Conservation (phyloP, 2,113 vertebrate species). For the Accipiter virgatus region DNA sequence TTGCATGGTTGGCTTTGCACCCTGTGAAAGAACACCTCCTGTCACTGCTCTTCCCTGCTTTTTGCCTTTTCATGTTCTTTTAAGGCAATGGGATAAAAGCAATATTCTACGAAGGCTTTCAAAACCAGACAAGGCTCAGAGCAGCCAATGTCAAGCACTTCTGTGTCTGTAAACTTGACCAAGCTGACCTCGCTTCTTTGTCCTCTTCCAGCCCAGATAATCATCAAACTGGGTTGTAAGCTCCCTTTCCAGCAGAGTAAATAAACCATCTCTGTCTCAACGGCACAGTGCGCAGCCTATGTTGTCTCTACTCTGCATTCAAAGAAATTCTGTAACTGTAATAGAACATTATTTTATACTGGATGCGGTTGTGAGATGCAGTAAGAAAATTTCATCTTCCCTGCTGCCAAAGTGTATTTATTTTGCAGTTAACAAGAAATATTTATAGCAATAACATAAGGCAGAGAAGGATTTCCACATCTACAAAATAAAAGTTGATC, state of each 20-base stretch:
- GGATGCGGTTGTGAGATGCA: neutral
- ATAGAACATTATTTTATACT: neutral
- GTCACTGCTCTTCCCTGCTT: neutral
- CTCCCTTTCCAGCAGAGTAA: neutral
- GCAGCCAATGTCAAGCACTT: neutral
- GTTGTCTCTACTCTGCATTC: neutral
- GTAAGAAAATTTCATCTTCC: neutral
- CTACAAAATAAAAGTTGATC: neutral
- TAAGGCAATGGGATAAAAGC: neutral
- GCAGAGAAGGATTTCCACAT: neutral
- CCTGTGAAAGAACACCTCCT: accelerated
- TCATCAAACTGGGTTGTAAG: neutral
- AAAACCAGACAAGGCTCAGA: neutral
- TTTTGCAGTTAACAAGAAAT: neutral
- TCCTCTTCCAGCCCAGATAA: neutral
- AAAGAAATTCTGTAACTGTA: neutral
- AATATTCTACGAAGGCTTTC: neutral
- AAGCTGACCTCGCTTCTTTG: neutral
- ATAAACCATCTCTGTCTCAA: neutral
- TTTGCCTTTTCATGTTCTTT: neutral
- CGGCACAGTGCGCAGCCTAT: neutral
- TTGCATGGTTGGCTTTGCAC: neutral
- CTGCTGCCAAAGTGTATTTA: neutral
- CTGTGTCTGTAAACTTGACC: neutral
- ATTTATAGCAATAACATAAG: neutral